A percentile compares a stretch with the other conserved stretches of the same genome.
These are phyloP conservation scores for Bubo blakistoni DNA, from an alignment of 2,113 vertebrate species.

Conservation along the genomic window DNA sequence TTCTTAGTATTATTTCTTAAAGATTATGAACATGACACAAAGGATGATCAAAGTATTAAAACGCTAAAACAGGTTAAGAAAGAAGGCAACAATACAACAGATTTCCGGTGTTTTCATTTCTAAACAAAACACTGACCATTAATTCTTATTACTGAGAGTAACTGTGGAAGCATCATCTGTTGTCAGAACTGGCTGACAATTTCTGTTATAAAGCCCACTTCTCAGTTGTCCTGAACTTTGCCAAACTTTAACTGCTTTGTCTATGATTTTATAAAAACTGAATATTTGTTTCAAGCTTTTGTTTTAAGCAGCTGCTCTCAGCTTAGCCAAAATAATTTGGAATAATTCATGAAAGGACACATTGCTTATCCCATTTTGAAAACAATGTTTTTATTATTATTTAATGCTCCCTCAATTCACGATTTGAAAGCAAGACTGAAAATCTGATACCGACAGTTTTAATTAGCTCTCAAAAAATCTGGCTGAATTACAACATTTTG, in stretches of 20 bases:
- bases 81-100: not conserved
- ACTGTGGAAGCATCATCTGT: not conserved
- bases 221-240: not conserved
- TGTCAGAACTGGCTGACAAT: not conserved
- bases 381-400: not conserved
- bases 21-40: not conserved
- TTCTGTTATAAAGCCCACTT: not conserved
- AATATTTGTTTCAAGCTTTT: not conserved
- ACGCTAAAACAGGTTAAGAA: not conserved
- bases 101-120: not conserved
- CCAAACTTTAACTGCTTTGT: not conserved
- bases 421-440: not conserved
- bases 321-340: not conserved
- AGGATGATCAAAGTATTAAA: not conserved
- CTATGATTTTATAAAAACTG: not conserved
- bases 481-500: not conserved
- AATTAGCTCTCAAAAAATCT: not conserved
- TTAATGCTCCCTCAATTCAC: not conserved
- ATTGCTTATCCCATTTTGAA: not conserved
- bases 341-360: not conserved
- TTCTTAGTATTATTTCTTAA: conserved; percentile 17
- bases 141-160: not conserved
- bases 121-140: not conserved
- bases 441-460: not conserved
- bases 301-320: not conserved